Conservation (phyloP, 2,888 invertebrate genomes). For the Nephrotoma appendiculata region DNA sequence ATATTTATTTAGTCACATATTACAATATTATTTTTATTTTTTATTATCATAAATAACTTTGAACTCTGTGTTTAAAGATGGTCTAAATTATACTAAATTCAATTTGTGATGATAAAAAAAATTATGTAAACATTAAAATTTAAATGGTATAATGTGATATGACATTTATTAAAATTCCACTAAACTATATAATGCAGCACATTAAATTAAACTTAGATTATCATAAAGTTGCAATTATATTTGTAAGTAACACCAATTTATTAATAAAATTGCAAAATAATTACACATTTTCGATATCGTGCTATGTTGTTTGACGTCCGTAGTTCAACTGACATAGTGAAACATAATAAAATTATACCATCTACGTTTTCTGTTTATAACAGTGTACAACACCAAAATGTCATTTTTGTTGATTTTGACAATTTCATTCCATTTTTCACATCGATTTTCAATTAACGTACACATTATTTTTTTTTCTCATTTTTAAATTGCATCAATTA, state of each 20-base stretch:
- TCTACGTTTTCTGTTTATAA: background rate
- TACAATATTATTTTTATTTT: background rate
- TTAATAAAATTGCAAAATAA: background rate
- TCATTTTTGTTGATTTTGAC: background rate
- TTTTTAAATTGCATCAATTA: background rate
- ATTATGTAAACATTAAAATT: background rate
- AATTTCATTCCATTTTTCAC: background rate
- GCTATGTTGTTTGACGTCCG: background rate
- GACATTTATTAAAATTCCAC: background rate
- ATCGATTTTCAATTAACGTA: background rate
- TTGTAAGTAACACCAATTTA: background rate
- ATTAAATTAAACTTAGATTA: background rate
- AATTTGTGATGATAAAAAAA: background rate
- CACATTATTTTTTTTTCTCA: background rate
- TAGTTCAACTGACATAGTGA: background rate
- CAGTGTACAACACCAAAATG: background rate
- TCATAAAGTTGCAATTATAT: background rate
- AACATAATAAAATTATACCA: background rate
- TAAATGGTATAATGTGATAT: background rate
- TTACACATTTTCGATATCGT: background rate
- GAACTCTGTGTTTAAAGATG: background rate
- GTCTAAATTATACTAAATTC: background rate
- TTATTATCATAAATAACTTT: slow-evolving; percentile 7
- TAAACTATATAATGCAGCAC: background rate
- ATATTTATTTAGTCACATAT: background rate